A percentile compares a stretch with the other conserved stretches of the same genome.
phyloP scores from a whole-genome alignment of 2,888 invertebrate species.

The Frankliniella intonsa region DNA sequence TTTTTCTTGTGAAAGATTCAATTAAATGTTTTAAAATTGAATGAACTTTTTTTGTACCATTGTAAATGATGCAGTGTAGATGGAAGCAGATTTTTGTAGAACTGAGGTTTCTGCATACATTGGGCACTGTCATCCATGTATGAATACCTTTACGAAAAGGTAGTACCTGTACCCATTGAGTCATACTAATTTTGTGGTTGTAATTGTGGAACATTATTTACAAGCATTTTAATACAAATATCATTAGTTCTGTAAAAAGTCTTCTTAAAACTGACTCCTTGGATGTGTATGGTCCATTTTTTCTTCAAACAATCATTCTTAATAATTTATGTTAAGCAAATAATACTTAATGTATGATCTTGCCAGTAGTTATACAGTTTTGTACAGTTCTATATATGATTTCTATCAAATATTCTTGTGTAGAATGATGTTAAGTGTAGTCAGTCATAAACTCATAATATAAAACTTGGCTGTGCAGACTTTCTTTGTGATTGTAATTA shows the following conservation, averaged over 20 bases:
- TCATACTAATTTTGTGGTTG: too few species aligned
- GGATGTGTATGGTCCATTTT: neutral
- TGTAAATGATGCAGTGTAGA: neutral
- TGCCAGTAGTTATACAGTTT: neutral
- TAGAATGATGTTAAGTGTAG: constrained; percentile 8
- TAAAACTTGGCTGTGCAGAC: constrained; percentile 22
- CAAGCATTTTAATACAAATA: too few species aligned
- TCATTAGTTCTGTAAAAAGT: neutral
- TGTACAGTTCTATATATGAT: constrained; percentile 12
- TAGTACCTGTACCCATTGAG: too few species aligned
- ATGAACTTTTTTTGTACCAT: neutral
- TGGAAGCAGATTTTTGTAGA: too few species aligned
- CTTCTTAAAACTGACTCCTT: neutral
- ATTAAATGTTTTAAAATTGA: neutral
- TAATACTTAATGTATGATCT: neutral
- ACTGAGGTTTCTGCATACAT: too few species aligned
- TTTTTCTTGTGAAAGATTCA: neutral
- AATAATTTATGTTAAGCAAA: neutral
- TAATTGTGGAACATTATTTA: too few species aligned
- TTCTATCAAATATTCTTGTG: neutral
- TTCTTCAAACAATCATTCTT: neutral
- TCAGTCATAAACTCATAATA: constrained; percentile 14
- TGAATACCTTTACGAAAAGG: too few species aligned
- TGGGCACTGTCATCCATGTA: too few species aligned
- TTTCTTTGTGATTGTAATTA: constrained; percentile 23